Evolutionary conservation across 1,140 invertebrate species (phyloP).

Genomic region (Bradynema listronoti): DNA sequence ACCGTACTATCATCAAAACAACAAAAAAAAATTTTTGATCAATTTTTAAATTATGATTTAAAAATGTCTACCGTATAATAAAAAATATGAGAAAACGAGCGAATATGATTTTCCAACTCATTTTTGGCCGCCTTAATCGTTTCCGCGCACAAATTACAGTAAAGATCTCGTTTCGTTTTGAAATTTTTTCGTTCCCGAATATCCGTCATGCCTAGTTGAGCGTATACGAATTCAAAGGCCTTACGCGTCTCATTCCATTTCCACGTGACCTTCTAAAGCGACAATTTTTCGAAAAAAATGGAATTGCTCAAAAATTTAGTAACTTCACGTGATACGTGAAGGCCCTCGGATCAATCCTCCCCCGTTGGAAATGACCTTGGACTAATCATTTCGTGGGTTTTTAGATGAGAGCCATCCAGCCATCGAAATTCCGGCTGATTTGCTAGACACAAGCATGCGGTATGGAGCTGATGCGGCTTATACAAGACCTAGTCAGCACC

Average conservation of each 20-base stretch:
- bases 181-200: conserved; percentile 17
- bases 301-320: background rate
- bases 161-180: conserved; percentile 14
- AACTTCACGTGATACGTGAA: no score
- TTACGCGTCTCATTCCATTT: conserved; percentile 29
- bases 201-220: conserved; percentile 21
- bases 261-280: conserved; percentile 31
- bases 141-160: conserved; percentile 23
- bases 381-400: no score
- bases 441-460: no score
- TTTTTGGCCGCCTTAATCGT: conserved; percentile 14
- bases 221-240: conserved; percentile 25
- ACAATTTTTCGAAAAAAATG: conserved; percentile 6
- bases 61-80: conserved; percentile 24
- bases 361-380: no score
- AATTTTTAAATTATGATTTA: conserved; percentile 14
- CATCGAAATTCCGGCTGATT: no score
- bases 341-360: no score
- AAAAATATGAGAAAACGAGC: conserved; percentile 25
- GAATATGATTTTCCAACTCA: conserved; percentile 24
- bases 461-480: no score
- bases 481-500: no score
- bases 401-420: no score
- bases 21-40: background rate
- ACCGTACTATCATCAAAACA: background rate